Conservation (phyloP, 2,113 vertebrate species). For the Dicerorhinus sumatrensis region DNA sequence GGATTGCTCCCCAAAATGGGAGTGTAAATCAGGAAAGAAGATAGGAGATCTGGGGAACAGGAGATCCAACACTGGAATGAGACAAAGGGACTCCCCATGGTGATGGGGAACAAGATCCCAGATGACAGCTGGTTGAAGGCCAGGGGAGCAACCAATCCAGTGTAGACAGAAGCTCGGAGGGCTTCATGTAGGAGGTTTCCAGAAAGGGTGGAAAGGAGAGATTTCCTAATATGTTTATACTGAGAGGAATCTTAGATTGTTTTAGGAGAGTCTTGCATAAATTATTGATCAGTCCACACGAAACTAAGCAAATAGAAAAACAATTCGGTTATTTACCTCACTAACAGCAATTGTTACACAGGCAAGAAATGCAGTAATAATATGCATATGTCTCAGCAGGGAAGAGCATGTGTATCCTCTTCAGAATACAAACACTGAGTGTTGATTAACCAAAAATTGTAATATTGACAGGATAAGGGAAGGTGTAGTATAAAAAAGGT, state of each 20-base stretch:
- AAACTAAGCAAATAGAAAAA: not conserved
- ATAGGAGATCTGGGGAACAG: not conserved
- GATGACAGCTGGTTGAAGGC: not conserved
- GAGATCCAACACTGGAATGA: not conserved
- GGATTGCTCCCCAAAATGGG: not conserved
- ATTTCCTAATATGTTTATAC: not conserved
- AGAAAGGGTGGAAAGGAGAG: not conserved
- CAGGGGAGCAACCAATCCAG: not conserved
- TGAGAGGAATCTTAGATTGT: not conserved
- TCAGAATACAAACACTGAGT: not conserved
- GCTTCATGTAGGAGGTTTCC: not conserved
- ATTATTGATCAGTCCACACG: not conserved
- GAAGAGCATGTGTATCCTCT: not conserved
- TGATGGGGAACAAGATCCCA: not conserved
- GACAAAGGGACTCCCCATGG: too few relatives aligned
- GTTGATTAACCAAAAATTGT: not conserved
- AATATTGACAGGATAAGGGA: not conserved
- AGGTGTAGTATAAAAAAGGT: not conserved
- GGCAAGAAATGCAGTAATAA: not conserved
- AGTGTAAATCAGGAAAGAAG: not conserved
- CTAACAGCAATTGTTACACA: not conserved
- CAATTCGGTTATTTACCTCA: not conserved
- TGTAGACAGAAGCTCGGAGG: too few relatives aligned
- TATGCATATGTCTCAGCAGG: not conserved
- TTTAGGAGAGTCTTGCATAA: not conserved